Base-by-base conservation (phyloP, 2,888 invertebrate genomes). In the Horisme vitalbata region DNA sequence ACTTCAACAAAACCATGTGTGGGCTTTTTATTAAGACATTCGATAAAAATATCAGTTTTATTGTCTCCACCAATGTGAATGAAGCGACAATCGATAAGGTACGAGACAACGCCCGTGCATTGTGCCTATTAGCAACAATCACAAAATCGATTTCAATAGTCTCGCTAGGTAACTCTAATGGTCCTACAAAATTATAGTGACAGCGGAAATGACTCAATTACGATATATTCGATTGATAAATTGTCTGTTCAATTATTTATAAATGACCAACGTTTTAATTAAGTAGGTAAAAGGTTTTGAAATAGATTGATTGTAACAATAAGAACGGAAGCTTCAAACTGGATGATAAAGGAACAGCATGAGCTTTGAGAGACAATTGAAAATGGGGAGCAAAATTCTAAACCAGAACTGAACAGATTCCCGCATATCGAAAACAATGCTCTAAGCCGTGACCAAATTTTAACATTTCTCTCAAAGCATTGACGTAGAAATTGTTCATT, bases 251-350 rank as follows among this genome's bases (percentile, higher is more conserved):
- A 21, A 45, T 48, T 54, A 41, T 18, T n/a, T n/a, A 46, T 48
- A 28, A 24, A 36, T 33, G 26, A 26, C 15, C 28, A 51, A 30
- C 35, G 13, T 44, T 33, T 41, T 36, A 34, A 43, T 35, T 37
- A 41, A 52, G 55, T 53, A 41, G 51, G 55, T 53, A 48, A 23
- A 34, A 46, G 48, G 57, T 55, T 57, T 52, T 13, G 26, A 61
- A 59, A 54, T 63, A 63, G 63, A 57, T 50, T 57, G 62, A 68
- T 58, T 30, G 15, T 61, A 62, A 72, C 58, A 57, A 60, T 54
- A 60, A 49, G 53, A 74, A 79, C 81, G 73, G 83, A 81, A 83
- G 83, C 78, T 57, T 52, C 52, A 56, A 57, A 59, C 36, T 54
- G 68, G 70, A 72, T 71, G 68, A 68, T 65, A 67, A 68, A 61